Evolutionary conservation across 2,888 invertebrate genomes (phyloP).

Genomic region (Pyrrhia umbra): DNA sequence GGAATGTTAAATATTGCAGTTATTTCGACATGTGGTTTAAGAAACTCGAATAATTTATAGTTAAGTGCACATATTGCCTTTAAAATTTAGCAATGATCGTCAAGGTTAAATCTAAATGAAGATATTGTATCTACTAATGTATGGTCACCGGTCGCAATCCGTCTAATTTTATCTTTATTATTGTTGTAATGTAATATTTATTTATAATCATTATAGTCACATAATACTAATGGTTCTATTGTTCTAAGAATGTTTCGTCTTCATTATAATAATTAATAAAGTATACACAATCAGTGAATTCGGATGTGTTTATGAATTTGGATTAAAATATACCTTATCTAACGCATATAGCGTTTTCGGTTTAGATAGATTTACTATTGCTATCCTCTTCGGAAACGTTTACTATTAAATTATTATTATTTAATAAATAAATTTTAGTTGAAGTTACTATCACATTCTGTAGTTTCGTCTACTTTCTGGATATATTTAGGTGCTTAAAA

Average conservation of each 20-base stretch:
- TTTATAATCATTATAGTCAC: conserved; percentile 34
- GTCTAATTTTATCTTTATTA: conserved; percentile 27
- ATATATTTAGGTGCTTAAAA: neutral
- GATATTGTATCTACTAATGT: conserved; percentile 20
- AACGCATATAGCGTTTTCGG: neutral
- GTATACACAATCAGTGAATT: neutral
- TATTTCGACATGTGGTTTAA: conserved; percentile 35
- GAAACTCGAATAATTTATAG: conserved; percentile 43
- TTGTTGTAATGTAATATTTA: conserved; percentile 42
- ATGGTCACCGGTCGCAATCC: conserved; percentile 19
- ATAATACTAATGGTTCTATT: conserved; percentile 45
- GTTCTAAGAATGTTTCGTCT: conserved; percentile 35
- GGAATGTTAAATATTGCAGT: conserved; percentile 28
- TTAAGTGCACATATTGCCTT: conserved; percentile 8
- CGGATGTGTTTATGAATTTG: neutral
- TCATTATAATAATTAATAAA: conserved; percentile 1
- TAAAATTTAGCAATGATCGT: conserved; percentile 36
- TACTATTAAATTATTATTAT: neutral
- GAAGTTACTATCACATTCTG: no score
- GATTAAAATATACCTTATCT: neutral
- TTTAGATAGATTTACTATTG: neutral
- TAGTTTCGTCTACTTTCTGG: neutral
- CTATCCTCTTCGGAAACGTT: neutral
- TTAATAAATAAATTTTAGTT: no score
- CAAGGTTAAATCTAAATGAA: conserved; percentile 30